Base-by-base conservation (phyloP, 2,888 invertebrate genomes). In the Operophtera brumata region DNA sequence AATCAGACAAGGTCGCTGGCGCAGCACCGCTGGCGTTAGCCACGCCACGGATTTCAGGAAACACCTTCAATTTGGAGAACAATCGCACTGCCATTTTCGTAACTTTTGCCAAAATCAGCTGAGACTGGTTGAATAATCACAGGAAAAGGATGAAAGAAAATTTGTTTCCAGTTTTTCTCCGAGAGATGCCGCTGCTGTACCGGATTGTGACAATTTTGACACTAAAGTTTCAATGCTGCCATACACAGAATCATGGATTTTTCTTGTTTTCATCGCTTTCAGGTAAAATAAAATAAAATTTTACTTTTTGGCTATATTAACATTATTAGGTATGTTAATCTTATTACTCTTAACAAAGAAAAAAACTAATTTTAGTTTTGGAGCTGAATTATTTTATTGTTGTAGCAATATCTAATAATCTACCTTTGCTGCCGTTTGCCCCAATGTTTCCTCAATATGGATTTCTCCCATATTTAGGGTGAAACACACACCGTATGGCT, bases 1-100 rank as follows among this genome's bases (percentile, higher is more conserved):
- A 94, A 68, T 93, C 93, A 8, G 94, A 94, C 64, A 93, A 73
- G 5, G 92, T 89, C 13, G 91, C 88, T 6, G 91, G 82, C 11
- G 89, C 87, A 1, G 88, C 79, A 0, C 86, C 80, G 59, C 82
- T 86, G 5, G 72, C 65, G 47, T 73, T 80, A 1, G 73, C 75
- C 12, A 67, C 75, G 36, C 81, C 82, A 52, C 80, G 78, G 36
- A 89, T 52, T 54, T 86, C 87, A 25, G 88, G 88, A 60, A 87
- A 65, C 12, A 78, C 75, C 74, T 73, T 82, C 54, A 86, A 64
- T 77, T 85, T 89, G 6, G 83, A 77, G 43, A 90, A 72, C 64
- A 90, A 77, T 63, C 90, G 81, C 66, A 82, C 80, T 65, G 90
- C 90, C 90, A 90, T 90, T 62, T 61, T 50, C 4, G 41, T 73